Evolutionary conservation across 2,113 vertebrate genomes (phyloP), one percentile per base, ranked within the genome.

Genomic region (Ciconia stormi): DNA sequence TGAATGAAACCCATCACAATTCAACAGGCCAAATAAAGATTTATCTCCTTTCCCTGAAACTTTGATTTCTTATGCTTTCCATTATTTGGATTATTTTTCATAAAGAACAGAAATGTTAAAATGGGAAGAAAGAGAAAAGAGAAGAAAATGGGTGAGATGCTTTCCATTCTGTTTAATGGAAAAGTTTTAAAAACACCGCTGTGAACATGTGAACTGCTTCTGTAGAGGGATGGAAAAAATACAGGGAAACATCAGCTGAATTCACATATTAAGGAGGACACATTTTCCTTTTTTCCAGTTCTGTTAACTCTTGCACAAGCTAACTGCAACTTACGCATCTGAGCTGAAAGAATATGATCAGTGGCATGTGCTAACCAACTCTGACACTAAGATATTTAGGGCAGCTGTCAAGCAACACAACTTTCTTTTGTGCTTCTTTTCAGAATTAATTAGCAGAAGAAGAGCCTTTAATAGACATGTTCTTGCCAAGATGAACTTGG

Each of bases 381-480:
- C 53, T 67, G 94, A 98, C 96, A 96, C 29, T 52, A 58, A 90
- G 86, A 94, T 93, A 95, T 88, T 77, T 89, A 96, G 79, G 87
- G 80, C 95, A 97, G 92, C 96, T 98, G 97, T 98, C 93, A 97
- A 97, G 61, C 32, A 95, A 72, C 93, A 84, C 67, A 55, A 93
- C 53, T 95, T 94, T 94, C 86, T 97, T 97, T 89, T 42, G 4
- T 76, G 77, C 82, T 93, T 96, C 82, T 94, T 97, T 95, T 95
- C 90, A 95, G 62, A 97, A 96, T 95, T 96, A 98, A 98, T 98
- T 98, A 98, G 73, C 52, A 80, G 87, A 85, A 72, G 76, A 90
- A 83, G 91, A 90, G 53, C n/a, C 72, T 91, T 62, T 85, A 87
- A 93, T 87, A 86, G 13, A 90, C 21, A 46, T 8, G 47, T 34